Conservation (phyloP, 2,888 invertebrate species). For the Nomada ferruginata region DNA sequence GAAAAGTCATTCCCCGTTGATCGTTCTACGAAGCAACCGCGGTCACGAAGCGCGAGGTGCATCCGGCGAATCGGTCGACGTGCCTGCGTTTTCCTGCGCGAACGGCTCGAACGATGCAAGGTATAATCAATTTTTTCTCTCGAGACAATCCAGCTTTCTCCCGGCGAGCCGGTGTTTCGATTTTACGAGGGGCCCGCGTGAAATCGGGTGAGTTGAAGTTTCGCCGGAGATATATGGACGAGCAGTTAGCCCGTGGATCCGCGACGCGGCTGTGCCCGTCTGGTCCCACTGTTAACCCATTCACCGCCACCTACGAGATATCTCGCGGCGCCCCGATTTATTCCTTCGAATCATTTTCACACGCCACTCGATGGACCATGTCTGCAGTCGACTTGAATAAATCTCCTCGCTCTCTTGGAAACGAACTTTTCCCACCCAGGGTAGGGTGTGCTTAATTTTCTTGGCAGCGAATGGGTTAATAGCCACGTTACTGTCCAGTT, state of each 20-base stretch:
- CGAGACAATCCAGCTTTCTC: not conserved
- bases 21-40: not conserved
- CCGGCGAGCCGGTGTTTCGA: not conserved
- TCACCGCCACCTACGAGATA: too few relatives aligned
- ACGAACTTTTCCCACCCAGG: too few relatives aligned
- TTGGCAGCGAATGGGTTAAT: conserved; percentile 26
- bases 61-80: conserved; percentile 24
- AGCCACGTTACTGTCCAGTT: conserved; percentile 51
- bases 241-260: conserved; percentile 38
- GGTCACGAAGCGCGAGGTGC: conserved; percentile 27
- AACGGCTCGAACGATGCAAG: not conserved
- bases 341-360: too few relatives aligned
- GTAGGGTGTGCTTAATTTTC: too few relatives aligned
- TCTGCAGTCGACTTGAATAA: too few relatives aligned
- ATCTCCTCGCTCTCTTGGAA: too few relatives aligned
- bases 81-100: not conserved
- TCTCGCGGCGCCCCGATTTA: too few relatives aligned
- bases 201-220: conserved; percentile 34
- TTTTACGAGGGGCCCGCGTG: conserved; percentile 13
- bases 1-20: conserved; percentile 14
- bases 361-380: too few relatives aligned
- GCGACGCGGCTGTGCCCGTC: not conserved
- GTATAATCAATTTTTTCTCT: conserved; percentile 48
- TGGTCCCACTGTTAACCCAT: too few relatives aligned
- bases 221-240: conserved; percentile 37